phyloP scores from a whole-genome alignment of 2,113 vertebrate species.

The Spheniscus mendiculus region DNA sequence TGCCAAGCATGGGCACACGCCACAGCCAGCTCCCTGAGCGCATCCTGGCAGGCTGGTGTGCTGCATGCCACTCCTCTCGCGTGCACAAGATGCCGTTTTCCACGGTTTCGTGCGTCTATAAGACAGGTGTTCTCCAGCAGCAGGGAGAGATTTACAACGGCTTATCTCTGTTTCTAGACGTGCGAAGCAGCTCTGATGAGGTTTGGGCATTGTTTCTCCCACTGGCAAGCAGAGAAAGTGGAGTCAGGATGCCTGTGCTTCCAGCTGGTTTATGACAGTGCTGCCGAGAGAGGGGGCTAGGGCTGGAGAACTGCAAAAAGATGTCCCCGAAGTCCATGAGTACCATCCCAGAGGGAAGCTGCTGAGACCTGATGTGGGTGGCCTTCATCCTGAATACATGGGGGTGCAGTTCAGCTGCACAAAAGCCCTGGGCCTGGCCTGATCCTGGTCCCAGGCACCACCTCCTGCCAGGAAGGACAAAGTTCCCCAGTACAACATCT shows the following conservation, averaged over 20 bases:
- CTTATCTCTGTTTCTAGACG: neutral
- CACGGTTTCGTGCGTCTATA: neutral
- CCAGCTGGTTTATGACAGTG: rapidly evolving
- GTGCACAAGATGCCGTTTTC: neutral
- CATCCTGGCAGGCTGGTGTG: neutral
- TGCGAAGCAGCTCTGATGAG: neutral
- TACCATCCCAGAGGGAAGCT: neutral
- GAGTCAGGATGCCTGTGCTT: neutral
- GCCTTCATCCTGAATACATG: neutral
- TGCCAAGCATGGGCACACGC: neutral
- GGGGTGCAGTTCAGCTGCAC: neutral
- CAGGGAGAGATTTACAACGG: neutral
- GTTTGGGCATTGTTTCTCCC: neutral
- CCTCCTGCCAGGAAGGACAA: neutral
- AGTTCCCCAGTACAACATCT: neutral
- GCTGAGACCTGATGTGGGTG: neutral
- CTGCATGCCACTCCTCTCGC: rapidly evolving
- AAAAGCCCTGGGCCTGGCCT: neutral
- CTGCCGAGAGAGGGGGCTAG: neutral
- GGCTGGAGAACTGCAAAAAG: neutral
- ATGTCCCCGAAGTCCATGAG: neutral
- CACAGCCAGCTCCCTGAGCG: neutral
- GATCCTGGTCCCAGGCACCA: neutral
- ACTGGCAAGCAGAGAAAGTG: neutral
- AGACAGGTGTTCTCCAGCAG: neutral